Evolutionary conservation across 2,888 invertebrate species (phyloP).

Genomic region (Rhaphigaster nebulosa): DNA sequence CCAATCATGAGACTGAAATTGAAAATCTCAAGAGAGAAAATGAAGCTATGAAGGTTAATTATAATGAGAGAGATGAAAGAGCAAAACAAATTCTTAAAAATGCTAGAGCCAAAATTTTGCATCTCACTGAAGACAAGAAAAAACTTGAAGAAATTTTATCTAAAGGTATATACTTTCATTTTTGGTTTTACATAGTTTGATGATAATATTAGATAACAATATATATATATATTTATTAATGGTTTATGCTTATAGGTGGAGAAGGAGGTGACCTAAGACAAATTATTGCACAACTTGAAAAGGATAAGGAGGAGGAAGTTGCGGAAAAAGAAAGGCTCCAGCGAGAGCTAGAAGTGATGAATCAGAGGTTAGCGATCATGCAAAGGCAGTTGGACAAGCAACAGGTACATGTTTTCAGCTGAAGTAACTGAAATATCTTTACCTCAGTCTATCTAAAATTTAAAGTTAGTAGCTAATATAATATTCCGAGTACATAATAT

Average conservation of each 20-base stretch:
- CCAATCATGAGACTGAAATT: constrained; percentile 72
- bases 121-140: constrained; percentile 74
- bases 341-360: constrained; percentile 79
- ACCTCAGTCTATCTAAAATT: neutral
- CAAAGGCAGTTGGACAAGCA: constrained; percentile 77
- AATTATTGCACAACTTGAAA: constrained; percentile 74
- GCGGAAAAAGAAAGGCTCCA: constrained; percentile 72
- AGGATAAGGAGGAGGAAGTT: constrained; percentile 78
- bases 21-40: constrained; percentile 78
- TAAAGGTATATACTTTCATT: constrained; percentile 37
- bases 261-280: constrained; percentile 56
- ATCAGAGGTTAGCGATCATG: constrained; percentile 78
- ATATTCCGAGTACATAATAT: neutral
- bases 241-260: constrained; percentile 11
- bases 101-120: constrained; percentile 81
- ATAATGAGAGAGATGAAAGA: constrained; percentile 76
- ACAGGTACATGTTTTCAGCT: constrained; percentile 68
- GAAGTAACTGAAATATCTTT: constrained; percentile 54
- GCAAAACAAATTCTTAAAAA: constrained; percentile 79
- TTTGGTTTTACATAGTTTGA: neutral
- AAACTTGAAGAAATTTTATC: constrained; percentile 60
- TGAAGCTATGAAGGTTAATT: constrained; percentile 73
- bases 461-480: neutral
- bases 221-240: neutral
- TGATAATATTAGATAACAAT: neutral